A percentile compares a stretch with the other conserved stretches of the same genome.
Conservation (phyloP, 1,140 invertebrate genomes). For the Formica selysi region DNA sequence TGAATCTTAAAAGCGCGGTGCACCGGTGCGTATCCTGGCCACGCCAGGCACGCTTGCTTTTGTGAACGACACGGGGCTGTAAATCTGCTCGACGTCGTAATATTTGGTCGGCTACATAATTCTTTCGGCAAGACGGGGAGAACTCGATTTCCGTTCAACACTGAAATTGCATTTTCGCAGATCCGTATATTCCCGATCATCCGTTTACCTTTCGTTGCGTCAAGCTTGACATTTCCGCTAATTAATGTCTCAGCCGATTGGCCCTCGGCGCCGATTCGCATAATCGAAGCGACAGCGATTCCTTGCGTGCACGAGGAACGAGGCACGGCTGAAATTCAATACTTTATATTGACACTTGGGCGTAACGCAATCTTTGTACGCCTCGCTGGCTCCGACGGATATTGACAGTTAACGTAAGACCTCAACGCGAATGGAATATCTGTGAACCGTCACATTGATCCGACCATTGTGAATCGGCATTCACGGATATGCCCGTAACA, state of each 20-base stretch:
- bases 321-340: slow-evolving; percentile 56
- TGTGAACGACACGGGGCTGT: slow-evolving; percentile 54
- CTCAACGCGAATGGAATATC: slow-evolving; percentile 29
- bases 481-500: slow-evolving; percentile 35
- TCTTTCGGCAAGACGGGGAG: slow-evolving; percentile 28
- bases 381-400: slow-evolving; percentile 50
- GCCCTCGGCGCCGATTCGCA: slow-evolving; percentile 22
- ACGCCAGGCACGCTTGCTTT: slow-evolving; percentile 35
- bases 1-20: slow-evolving; percentile 48
- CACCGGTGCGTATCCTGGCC: slow-evolving; percentile 37
- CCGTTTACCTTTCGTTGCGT: neutral
- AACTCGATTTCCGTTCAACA: slow-evolving; percentile 1
- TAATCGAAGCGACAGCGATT: slow-evolving; percentile 52
- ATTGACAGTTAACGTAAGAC: slow-evolving; percentile 54
- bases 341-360: slow-evolving; percentile 51
- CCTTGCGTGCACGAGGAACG: slow-evolving; percentile 18
- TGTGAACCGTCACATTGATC: slow-evolving; percentile 29
- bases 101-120: slow-evolving; percentile 67
- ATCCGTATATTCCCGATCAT: neutral
- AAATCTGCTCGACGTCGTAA: slow-evolving; percentile 62
- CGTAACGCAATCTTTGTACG: slow-evolving; percentile 56
- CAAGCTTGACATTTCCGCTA: slow-evolving; percentile 31
- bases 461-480: slow-evolving; percentile 40
- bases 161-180: slow-evolving; percentile 16
- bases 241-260: slow-evolving; percentile 37